Percentiles rank a stretch among this genome's conserved stretches.
phyloP scores from a whole-genome alignment of 2,888 invertebrate genomes.

The Operophtera brumata region DNA sequence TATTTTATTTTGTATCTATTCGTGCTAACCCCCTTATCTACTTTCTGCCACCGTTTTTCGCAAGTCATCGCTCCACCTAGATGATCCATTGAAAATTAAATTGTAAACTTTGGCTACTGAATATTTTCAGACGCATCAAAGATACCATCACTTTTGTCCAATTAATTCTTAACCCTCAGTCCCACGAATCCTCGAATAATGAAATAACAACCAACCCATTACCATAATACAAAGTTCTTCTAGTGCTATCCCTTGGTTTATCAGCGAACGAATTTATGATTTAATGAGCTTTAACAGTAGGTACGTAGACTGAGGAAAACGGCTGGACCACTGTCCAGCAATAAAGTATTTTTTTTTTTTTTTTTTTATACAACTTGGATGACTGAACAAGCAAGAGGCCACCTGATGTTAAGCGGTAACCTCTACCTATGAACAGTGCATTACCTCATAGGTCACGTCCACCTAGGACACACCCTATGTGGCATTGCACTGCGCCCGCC shows the following conservation, averaged over 20 bases:
- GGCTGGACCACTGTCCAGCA: neutral
- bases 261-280: slow-evolving; percentile 52
- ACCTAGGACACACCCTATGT: too few relatives aligned
- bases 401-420: too few relatives aligned
- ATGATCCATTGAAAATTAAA: too few relatives aligned
- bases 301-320: neutral
- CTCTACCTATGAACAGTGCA: too few relatives aligned
- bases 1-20: too few relatives aligned
- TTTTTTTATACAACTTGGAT: neutral
- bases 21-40: too few relatives aligned
- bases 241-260: slow-evolving; percentile 39
- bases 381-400: too few relatives aligned
- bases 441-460: too few relatives aligned
- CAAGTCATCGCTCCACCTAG: too few relatives aligned
- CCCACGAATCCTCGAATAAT: slow-evolving; percentile 20
- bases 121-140: slow-evolving; percentile 1
- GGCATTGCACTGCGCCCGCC: too few relatives aligned
- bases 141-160: slow-evolving; percentile 9
- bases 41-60: too few relatives aligned
- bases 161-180: slow-evolving; percentile 5
- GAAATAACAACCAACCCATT: slow-evolving; percentile 25
- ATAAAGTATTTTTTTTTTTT: neutral
- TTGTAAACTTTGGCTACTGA: neutral
- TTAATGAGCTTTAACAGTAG: slow-evolving; percentile 44
- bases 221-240: slow-evolving; percentile 38